Conservation (phyloP, 1,140 invertebrate species). For the Mamestra configurata region DNA sequence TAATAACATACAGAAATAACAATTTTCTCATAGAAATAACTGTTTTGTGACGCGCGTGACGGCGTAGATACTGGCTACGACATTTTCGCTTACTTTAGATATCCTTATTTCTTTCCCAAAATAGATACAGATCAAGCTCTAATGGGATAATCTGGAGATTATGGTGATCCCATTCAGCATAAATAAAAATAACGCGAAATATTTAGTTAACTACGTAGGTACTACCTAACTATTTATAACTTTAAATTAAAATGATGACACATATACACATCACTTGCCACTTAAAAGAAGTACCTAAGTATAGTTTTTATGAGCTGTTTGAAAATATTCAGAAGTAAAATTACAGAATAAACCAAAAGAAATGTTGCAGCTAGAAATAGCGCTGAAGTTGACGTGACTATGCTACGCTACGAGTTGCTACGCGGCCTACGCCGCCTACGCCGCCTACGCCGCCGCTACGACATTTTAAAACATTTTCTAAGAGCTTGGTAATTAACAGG, state of each 20-base stretch:
- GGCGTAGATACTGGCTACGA: background rate
- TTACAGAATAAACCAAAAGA: background rate
- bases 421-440: constrained; percentile 6
- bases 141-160: constrained; percentile 4
- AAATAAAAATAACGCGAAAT: background rate
- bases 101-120: background rate
- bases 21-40: background rate
- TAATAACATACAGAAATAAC: background rate
- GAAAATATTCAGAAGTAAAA: background rate
- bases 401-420: constrained; percentile 28
- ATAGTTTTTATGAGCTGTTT: background rate
- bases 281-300: no score
- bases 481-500: background rate
- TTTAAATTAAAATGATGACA: no score
- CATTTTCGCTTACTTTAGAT: background rate
- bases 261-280: no score
- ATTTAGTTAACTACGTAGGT: background rate
- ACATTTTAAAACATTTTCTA: background rate
- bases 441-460: background rate
- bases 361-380: background rate
- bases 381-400: background rate
- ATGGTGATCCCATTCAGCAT: background rate
- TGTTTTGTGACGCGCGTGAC: background rate
- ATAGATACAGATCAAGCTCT: constrained; percentile 5
- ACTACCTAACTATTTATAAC: background rate